A percentile compares a stretch with the other conserved stretches of the same genome.
Evolutionary conservation across 2,113 vertebrate genomes (phyloP).

Genomic region (Donacobius atricapilla): DNA sequence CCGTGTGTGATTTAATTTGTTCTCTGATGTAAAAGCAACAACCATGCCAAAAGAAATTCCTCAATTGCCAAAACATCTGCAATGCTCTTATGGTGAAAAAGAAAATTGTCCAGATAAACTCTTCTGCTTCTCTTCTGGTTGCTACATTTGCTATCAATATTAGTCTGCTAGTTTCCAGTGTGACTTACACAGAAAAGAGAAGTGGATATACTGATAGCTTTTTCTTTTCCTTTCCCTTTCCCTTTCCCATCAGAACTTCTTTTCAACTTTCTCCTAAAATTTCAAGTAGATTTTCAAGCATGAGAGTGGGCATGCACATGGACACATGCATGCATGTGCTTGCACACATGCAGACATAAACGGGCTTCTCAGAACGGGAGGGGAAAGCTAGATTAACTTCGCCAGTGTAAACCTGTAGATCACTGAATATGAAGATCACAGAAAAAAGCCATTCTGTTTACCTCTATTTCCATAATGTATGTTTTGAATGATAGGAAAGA

Average conservation of each 20-base stretch:
- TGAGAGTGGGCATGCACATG: neutral
- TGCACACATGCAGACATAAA: neutral
- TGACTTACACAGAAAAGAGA: neutral
- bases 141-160: neutral
- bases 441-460: constrained; percentile 56
- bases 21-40: neutral
- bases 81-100: neutral
- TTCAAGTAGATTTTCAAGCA: neutral
- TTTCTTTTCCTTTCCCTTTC: neutral
- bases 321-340: rapidly evolving
- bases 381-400: neutral
- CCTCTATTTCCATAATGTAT: constrained; percentile 66
- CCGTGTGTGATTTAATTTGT: neutral
- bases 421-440: constrained; percentile 52
- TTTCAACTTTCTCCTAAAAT: neutral
- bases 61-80: neutral
- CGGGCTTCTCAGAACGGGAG: neutral
- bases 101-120: neutral
- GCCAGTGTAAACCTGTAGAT: neutral
- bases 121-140: neutral
- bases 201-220: rapidly evolving
- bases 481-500: constrained; percentile 68
- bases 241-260: neutral
- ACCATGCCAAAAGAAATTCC: neutral
- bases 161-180: neutral